These are phyloP conservation scores for Jordanella pulchra DNA, from an alignment of 2,797 vertebrate species.

Conservation along the genomic window DNA sequence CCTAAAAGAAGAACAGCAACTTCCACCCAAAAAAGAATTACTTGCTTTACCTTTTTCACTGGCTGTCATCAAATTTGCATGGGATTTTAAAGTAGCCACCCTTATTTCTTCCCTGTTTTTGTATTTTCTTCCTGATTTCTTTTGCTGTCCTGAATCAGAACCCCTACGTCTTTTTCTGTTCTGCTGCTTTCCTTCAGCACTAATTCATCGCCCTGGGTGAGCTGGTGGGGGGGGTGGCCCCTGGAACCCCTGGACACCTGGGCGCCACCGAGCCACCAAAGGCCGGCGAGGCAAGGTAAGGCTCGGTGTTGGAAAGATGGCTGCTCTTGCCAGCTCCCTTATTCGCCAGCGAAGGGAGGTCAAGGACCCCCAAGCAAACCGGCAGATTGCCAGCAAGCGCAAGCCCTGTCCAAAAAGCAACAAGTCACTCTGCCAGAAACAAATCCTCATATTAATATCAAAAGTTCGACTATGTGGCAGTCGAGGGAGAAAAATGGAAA, in stretches of 20 bases:
- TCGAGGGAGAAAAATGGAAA: constrained; percentile 82
- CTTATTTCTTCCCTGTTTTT: constrained; percentile 32
- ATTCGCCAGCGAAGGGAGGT: constrained; percentile 91
- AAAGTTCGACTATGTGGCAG: constrained; percentile 91
- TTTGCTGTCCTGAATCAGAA: constrained; percentile 26
- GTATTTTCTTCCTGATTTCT: constrained; percentile 13
- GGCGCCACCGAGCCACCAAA: constrained; percentile 66
- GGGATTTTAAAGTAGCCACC: constrained; percentile 46
- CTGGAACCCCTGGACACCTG: constrained; percentile 75
- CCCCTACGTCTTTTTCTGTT: constrained; percentile 30
- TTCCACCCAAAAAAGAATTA: background rate
- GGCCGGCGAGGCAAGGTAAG: constrained; percentile 66
- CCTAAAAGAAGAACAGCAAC: constrained; percentile 27
- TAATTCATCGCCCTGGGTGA: constrained; percentile 78
- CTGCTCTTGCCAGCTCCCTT: constrained; percentile 90
- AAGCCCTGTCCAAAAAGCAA: constrained; percentile 90
- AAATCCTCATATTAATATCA: constrained; percentile 89
- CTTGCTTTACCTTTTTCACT: background rate
- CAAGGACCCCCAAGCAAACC: constrained; percentile 86
- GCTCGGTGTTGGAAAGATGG: constrained; percentile 81
- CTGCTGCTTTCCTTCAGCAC: constrained; percentile 50
- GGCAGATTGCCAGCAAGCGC: constrained; percentile 86
- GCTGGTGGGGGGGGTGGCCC: constrained; percentile 76
- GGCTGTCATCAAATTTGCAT: constrained; percentile 16
- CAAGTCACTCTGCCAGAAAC: constrained; percentile 92